Base-by-base conservation (phyloP, 2,797 vertebrate species). In the Selene dorsalis region DNA sequence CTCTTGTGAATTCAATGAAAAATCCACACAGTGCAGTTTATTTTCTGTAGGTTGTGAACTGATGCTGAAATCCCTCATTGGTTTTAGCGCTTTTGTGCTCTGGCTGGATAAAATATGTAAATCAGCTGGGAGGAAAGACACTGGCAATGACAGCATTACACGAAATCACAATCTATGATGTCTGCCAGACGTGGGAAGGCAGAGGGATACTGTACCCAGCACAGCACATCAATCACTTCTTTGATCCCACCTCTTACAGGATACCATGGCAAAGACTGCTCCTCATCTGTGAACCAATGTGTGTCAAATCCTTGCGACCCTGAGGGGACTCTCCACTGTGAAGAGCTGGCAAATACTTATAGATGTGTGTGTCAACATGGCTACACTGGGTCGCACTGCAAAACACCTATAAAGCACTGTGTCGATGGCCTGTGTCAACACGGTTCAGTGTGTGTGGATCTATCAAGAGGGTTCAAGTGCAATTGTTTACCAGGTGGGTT, bases 351-450 rank as follows among this genome's bases (percentile, higher is more conserved):
- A 89, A 91, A 93, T 80, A 88, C 90, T 74, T 94, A 92, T 62
- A 93, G 88, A 91, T 91, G 90, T 89, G 87, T 88, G 81, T 95
- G 95, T 92, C 92, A 91, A 77, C 84, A 77, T 61, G 92, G 92
- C 75, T 93, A 91, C 83, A 87, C 86, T 4, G 91, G 94, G 20
- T 56, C 41, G 4, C 85, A 69, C 81, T 94, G 94, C 76, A 77
- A 93, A 92, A 93, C 91, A 67, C 88, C 88, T 69, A 85, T 93
- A 91, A 93, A 92, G 84, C 93, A 88, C 77, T 94, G 89, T 74
- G 80, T 92, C 32, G 87, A 91, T 64, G 92, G 92, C 63, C 85
- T 95, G 92, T 95, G 94, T 95, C 92, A 93, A 84, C 90, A 94
- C 7, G 88, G 88, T 87, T 95, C 91, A 87, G 63, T 75, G 61